A percentile compares a stretch with the other conserved stretches of the same genome.
phyloP scores from a whole-genome alignment of 2,888 invertebrate species.

The Deilephila elpenor region DNA sequence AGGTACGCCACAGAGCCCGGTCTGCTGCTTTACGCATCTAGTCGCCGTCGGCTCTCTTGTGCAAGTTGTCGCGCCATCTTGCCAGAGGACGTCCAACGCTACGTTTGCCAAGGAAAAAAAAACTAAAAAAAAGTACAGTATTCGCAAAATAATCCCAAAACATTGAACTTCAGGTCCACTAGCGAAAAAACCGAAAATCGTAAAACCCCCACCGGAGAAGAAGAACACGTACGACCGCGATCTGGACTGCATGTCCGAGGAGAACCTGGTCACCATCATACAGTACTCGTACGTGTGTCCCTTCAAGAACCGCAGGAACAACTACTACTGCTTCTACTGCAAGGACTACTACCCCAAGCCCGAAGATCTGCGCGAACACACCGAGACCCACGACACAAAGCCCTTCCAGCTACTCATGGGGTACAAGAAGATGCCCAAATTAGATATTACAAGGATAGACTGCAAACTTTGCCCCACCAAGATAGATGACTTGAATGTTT shows the following conservation, averaged over 20 bases:
- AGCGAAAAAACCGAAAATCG: conserved; percentile 48
- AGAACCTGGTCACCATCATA: conserved; percentile 73
- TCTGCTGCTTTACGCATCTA: too few relatives aligned
- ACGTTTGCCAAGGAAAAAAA: too few relatives aligned
- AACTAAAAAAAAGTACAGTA: too few relatives aligned
- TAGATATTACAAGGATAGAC: conserved; percentile 76
- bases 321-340: conserved; percentile 79
- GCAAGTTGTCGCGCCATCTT: too few relatives aligned
- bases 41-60: too few relatives aligned
- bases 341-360: conserved; percentile 78
- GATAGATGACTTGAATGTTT: conserved; percentile 67
- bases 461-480: conserved; percentile 68
- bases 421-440: conserved; percentile 77
- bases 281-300: conserved; percentile 77
- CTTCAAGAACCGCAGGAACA: conserved; percentile 75
- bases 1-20: too few relatives aligned
- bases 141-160: neutral
- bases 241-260: conserved; percentile 77
- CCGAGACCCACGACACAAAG: conserved; percentile 71
- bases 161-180: conserved; percentile 49
- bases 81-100: too few relatives aligned
- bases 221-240: conserved; percentile 72
- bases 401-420: conserved; percentile 76
- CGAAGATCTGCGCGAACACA: conserved; percentile 75
- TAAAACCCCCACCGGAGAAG: conserved; percentile 65